A percentile compares a stretch with the other conserved stretches of the same genome.
These are phyloP conservation scores for Bos indicus DNA, from an alignment of 2,113 vertebrate genomes.

Conservation along the genomic window DNA sequence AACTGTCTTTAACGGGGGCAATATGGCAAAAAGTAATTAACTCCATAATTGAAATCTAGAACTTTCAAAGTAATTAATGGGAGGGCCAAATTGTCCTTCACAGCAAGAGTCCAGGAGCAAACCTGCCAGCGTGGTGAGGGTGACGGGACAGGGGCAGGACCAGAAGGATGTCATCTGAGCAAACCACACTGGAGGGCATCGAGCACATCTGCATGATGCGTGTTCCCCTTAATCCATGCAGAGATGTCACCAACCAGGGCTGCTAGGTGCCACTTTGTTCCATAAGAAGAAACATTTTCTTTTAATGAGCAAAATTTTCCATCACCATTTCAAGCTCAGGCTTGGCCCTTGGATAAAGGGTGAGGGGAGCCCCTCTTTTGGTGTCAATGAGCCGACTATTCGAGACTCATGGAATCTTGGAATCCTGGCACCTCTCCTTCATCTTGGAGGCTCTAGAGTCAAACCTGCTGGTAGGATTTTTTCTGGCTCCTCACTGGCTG, in stretches of 20 bases:
- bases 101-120: conserved; percentile 26
- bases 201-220: not conserved
- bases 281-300: not conserved
- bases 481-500: not conserved
- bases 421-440: not conserved
- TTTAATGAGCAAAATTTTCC: not conserved
- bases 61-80: conserved; percentile 76
- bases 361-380: not conserved
- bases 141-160: not conserved
- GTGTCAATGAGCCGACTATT: not conserved
- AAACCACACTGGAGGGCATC: not conserved
- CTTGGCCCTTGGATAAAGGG: not conserved
- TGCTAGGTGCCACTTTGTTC: not conserved
- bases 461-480: fast-evolving
- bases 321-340: not conserved
- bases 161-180: not conserved
- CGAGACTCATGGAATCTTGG: not conserved
- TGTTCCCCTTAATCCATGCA: conserved; percentile 16
- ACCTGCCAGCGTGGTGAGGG: not conserved
- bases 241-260: not conserved
- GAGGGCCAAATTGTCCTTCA: conserved; percentile 76
- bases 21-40: conserved; percentile 80
- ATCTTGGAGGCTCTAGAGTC: not conserved
- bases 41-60: conserved; percentile 79
- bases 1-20: conserved; percentile 77